A percentile compares a stretch with the other conserved stretches of the same genome.
Conservation (phyloP, 2,797 vertebrate species). For the Coluber constrictor region DNA sequence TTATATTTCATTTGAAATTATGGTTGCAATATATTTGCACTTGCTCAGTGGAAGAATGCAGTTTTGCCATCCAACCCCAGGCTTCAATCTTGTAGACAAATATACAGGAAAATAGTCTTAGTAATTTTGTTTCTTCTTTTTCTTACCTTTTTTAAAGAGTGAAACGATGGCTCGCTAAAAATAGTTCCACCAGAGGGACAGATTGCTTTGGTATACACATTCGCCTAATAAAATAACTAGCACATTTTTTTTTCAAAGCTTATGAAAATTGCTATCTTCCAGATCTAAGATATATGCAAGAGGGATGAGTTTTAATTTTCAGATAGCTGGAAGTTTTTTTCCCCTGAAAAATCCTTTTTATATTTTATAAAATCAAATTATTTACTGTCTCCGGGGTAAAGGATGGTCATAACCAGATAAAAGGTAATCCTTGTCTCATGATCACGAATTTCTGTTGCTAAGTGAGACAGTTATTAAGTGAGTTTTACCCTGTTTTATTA, state of each 20-base stretch:
- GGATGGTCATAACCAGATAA: not conserved
- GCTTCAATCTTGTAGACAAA: slow-evolving; percentile 20
- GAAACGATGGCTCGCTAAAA: not conserved
- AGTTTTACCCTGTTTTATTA: not conserved
- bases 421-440: not conserved
- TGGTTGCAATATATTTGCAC: not conserved
- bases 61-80: not conserved
- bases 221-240: not conserved
- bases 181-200: not conserved
- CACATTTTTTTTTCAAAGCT: not conserved
- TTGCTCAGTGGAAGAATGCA: not conserved
- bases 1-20: slow-evolving; percentile 25
- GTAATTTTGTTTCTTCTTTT: not conserved
- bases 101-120: not conserved
- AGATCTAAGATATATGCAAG: not conserved
- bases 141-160: not conserved
- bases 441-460: not conserved
- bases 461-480: not conserved
- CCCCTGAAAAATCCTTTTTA: not conserved
- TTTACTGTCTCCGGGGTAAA: not conserved
- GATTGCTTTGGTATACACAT: not conserved
- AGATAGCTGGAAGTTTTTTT: not conserved
- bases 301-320: not conserved
- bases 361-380: not conserved
- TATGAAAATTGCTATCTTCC: not conserved